Percentiles rank a stretch among this genome's conserved stretches.
Conservation (phyloP, 2,797 vertebrate species). For the Tachyglossus aculeatus region DNA sequence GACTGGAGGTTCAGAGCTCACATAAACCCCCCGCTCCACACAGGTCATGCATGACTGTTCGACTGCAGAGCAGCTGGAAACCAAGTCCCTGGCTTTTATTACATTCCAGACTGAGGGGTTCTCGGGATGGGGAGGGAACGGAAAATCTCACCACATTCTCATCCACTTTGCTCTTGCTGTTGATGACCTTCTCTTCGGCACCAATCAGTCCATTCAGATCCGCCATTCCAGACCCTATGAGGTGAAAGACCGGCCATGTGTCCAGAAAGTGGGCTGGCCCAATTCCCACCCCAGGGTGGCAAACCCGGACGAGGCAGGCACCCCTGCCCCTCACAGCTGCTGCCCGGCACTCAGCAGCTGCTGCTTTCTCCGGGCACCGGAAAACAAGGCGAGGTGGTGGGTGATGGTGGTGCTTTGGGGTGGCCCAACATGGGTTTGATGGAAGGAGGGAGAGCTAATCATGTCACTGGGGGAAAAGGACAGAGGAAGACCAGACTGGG, state of each 20-base stretch:
- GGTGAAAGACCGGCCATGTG: constrained; percentile 17
- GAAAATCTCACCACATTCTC: constrained; percentile 87
- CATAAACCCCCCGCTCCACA: constrained; percentile 23
- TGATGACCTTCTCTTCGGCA: constrained; percentile 91
- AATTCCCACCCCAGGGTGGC: background rate
- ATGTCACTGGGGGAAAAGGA: background rate
- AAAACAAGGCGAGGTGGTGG: background rate
- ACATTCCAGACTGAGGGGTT: background rate
- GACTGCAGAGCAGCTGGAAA: constrained; percentile 9
- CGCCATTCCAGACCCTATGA: constrained; percentile 88
- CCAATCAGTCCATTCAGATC: constrained; percentile 90
- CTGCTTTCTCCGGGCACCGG: background rate
- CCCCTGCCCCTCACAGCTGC: background rate
- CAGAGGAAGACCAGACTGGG: background rate
- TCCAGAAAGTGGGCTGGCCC: background rate
- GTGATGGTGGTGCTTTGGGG: background rate
- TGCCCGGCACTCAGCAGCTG: background rate
- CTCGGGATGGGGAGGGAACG: background rate
- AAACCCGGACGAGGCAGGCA: background rate
- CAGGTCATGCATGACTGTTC: background rate
- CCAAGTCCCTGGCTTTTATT: background rate
- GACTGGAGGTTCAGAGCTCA: background rate
- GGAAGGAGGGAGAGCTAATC: background rate
- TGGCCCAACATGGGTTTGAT: constrained; percentile 7
- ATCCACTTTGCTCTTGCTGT: constrained; percentile 90